Conservation (phyloP, 2,888 invertebrate species). For the Cyclophora albipunctata region DNA sequence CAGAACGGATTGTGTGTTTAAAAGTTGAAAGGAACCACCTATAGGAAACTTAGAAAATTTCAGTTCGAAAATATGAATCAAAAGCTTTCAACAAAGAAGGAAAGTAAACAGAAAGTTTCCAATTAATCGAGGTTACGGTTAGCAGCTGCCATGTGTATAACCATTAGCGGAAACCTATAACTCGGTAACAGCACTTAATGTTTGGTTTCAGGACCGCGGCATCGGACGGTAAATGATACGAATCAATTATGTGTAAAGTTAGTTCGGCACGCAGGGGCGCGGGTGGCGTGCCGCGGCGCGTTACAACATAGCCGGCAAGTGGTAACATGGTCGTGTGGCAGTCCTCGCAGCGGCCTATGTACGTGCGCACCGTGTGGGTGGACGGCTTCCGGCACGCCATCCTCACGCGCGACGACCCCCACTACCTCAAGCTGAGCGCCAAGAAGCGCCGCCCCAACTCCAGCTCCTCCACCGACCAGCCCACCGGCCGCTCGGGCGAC, state of each 20-base stretch:
- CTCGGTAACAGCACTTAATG: slow-evolving; percentile 19
- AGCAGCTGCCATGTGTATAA: slow-evolving; percentile 9
- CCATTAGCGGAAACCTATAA: slow-evolving; percentile 14
- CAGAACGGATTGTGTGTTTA: too few species aligned
- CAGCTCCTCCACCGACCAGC: slow-evolving; percentile 36
- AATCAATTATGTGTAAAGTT: slow-evolving; percentile 53
- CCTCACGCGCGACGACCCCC: slow-evolving; percentile 78
- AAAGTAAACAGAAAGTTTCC: too few species aligned
- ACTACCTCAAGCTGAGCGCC: slow-evolving; percentile 37
- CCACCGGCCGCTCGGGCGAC: slow-evolving; percentile 41
- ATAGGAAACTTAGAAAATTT: too few species aligned
- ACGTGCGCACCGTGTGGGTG: slow-evolving; percentile 81
- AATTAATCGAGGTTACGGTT: too few species aligned
- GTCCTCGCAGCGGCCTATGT: slow-evolving; percentile 77
- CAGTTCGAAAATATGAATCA: too few species aligned
- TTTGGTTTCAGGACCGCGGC: slow-evolving; percentile 32
- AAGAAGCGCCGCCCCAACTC: slow-evolving; percentile 51
- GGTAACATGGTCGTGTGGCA: slow-evolving; percentile 77
- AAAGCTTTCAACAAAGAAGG: too few species aligned
- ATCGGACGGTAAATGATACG: slow-evolving; percentile 25
- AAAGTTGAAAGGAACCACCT: too few species aligned
- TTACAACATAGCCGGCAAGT: slow-evolving; percentile 24
- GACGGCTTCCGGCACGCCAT: slow-evolving; percentile 82
- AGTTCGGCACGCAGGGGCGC: slow-evolving; percentile 27
- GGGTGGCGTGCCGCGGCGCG: slow-evolving; percentile 42